phyloP scores from a whole-genome alignment of 1,140 invertebrate species.

The Nilaparvata lugens region DNA sequence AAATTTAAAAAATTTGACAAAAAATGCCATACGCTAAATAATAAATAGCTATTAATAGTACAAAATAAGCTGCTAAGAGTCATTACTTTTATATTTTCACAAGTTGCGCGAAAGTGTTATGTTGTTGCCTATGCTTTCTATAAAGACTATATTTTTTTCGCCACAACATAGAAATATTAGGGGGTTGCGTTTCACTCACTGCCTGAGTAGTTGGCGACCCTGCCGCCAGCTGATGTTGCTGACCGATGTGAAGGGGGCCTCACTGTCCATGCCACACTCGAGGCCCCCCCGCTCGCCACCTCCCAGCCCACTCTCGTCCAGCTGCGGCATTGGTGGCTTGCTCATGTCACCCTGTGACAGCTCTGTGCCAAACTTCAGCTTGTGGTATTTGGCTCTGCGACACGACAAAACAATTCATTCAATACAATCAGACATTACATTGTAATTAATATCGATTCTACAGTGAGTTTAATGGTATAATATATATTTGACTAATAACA shows the following conservation, averaged over 20 bases:
- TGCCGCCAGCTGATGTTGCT: conserved; percentile 87
- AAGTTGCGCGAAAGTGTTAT: neutral
- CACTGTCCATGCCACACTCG: conserved; percentile 56
- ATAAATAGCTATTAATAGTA: too few species aligned
- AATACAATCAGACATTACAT: too few species aligned
- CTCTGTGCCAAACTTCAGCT: conserved; percentile 92
- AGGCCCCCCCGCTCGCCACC: conserved; percentile 51
- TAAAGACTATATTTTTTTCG: neutral
- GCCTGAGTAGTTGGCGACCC: conserved; percentile 85
- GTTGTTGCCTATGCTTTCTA: too few species aligned
- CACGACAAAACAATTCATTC: too few species aligned
- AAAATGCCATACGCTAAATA: too few species aligned
- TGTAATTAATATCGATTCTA: too few species aligned
- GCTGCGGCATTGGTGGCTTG: conserved; percentile 60
- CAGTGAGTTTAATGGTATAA: too few species aligned
- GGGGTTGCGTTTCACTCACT: conserved; percentile 50
- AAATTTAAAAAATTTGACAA: too few species aligned
- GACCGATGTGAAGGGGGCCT: conserved; percentile 61
- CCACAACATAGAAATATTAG: too few species aligned
- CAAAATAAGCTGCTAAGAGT: too few species aligned
- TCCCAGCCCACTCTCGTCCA: conserved; percentile 47
- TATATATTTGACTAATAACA: too few species aligned
- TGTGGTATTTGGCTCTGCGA: conserved; percentile 81
- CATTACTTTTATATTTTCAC: too few species aligned
- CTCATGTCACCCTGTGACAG: conserved; percentile 78